Percentiles rank a stretch among this genome's conserved stretches.
phyloP scores from a whole-genome alignment of 2,797 vertebrate species.

The Brachymystax lenok region DNA sequence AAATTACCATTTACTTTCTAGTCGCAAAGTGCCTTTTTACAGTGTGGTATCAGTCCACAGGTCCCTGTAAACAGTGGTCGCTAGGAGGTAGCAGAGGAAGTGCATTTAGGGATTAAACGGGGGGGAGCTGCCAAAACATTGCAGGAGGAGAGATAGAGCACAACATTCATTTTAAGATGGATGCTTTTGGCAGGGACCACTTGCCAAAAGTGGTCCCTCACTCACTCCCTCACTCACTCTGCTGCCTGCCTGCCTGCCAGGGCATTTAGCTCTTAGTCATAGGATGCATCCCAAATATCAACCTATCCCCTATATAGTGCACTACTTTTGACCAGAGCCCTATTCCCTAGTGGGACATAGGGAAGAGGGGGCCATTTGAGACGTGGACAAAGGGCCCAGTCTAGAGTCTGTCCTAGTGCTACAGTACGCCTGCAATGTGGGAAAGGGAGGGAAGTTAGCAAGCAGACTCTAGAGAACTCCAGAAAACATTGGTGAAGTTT shows the following conservation, averaged over 20 bases:
- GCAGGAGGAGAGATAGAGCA: slow-evolving; percentile 1
- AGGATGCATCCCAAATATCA: background rate
- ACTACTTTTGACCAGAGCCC: background rate
- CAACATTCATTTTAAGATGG: slow-evolving; percentile 13
- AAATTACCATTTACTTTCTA: background rate
- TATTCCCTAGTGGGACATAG: background rate
- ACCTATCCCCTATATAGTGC: background rate
- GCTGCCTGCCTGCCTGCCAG: background rate
- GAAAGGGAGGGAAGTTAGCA: background rate
- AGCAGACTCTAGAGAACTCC: background rate
- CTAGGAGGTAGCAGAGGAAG: background rate
- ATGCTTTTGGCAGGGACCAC: slow-evolving; percentile 2
- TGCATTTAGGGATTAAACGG: slow-evolving; percentile 25
- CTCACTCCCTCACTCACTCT: background rate
- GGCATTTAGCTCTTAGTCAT: background rate
- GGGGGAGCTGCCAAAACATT: background rate
- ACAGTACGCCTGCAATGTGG: background rate
- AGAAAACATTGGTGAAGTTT: background rate
- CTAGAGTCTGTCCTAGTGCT: background rate
- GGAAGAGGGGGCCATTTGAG: background rate
- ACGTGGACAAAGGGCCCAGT: background rate
- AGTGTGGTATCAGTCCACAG: background rate
- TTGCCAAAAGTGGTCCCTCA: background rate
- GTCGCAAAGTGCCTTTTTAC: background rate
- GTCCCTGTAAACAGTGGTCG: background rate